These are phyloP conservation scores for Leucoraja ocellata DNA, from an alignment of 2,797 vertebrate genomes.

Conservation along the genomic window DNA sequence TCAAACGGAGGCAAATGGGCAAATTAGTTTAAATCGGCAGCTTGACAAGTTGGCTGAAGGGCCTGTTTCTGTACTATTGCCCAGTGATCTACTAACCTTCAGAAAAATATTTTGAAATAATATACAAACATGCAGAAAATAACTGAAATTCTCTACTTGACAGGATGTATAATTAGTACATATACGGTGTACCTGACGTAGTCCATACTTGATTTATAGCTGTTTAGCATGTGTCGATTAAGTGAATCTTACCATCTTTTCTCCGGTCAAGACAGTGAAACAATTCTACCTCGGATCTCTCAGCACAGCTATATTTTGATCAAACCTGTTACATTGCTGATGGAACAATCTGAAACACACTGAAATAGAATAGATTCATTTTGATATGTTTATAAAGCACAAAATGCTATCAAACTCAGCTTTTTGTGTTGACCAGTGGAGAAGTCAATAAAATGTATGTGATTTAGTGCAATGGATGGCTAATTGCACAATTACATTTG, in stretches of 20 bases:
- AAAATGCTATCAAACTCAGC: neutral
- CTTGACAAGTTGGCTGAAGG: too few relatives aligned
- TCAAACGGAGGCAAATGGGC: too few relatives aligned
- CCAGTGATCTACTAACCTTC: neutral
- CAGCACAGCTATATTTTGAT: neutral
- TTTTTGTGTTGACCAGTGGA: neutral
- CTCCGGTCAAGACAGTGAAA: neutral
- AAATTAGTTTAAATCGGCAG: too few relatives aligned
- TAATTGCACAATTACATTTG: neutral
- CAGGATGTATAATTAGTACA: neutral
- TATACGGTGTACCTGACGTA: neutral
- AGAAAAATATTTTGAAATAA: neutral
- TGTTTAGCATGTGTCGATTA: neutral
- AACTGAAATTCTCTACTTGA: neutral
- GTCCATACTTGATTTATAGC: neutral
- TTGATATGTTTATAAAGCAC: neutral
- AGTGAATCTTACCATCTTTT: neutral
- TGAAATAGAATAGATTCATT: neutral
- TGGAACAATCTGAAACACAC: neutral
- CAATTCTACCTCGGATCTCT: neutral
- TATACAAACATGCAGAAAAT: neutral
- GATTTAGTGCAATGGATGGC: neutral
- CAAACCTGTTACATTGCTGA: neutral
- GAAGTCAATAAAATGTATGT: neutral
- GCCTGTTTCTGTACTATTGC: too few relatives aligned